These are phyloP conservation scores for Morelia viridis DNA, from an alignment of 2,797 vertebrate genomes.

Conservation along the genomic window DNA sequence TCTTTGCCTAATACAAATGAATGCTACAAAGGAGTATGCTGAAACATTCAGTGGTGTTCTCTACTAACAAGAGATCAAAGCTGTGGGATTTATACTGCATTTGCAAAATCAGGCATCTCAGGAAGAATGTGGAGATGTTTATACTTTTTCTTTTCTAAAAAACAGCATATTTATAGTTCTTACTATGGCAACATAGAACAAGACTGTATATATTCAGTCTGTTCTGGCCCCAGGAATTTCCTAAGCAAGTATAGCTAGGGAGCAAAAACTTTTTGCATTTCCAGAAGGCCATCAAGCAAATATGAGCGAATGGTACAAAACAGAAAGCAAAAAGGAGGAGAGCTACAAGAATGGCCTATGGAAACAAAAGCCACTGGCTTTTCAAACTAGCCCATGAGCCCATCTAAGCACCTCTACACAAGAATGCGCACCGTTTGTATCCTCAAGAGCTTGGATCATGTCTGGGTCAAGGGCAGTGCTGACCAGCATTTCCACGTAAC, in stretches of 20 bases:
- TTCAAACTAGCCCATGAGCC: neutral
- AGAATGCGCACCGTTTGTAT: conserved; percentile 84
- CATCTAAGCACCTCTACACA: neutral
- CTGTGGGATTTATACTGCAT: neutral
- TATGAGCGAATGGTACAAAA: neutral
- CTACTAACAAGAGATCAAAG: neutral
- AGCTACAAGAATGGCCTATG: neutral
- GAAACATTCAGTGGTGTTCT: neutral
- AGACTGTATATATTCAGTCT: neutral
- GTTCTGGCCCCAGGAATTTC: neutral
- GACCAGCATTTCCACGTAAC: conserved; percentile 94
- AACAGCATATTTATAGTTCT: neutral
- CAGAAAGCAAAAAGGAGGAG: neutral
- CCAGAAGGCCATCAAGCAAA: neutral
- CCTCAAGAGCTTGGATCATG: conserved; percentile 94
- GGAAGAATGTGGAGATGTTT: neutral
- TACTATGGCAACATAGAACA: neutral
- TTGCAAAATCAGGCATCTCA: neutral
- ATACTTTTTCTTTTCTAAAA: too few species aligned
- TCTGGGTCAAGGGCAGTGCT: conserved; percentile 92
- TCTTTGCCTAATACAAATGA: neutral
- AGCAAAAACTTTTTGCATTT: neutral
- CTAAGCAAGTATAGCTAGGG: too few species aligned
- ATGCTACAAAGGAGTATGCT: neutral
- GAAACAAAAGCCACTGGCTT: neutral